Percentiles rank a stretch among this genome's conserved stretches.
phyloP scores from a whole-genome alignment of 2,888 invertebrate genomes.

The Drosophila affinis region DNA sequence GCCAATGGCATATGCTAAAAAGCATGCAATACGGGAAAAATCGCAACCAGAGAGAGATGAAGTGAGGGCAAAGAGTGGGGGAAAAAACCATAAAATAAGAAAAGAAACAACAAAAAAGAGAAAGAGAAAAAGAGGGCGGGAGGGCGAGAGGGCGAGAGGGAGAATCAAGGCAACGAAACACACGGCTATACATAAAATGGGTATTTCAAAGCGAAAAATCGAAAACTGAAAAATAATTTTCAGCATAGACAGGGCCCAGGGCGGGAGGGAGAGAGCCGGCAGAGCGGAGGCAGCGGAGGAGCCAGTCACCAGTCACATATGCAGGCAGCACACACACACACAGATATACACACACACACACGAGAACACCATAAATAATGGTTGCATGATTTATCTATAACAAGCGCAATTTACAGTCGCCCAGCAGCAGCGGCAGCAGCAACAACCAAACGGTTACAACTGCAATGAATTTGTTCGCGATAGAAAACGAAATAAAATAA shows the following conservation, averaged over 20 bases:
- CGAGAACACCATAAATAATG: constrained; percentile 81
- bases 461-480: constrained; percentile 77
- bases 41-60: constrained; percentile 61
- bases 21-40: constrained; percentile 78
- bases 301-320: constrained; percentile 66
- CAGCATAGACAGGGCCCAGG: constrained; percentile 50
- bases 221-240: constrained; percentile 79
- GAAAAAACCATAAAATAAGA: constrained; percentile 49
- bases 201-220: constrained; percentile 81
- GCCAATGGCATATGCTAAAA: constrained; percentile 80
- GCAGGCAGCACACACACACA: constrained; percentile 51
- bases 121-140: constrained; percentile 38
- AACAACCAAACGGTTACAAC: constrained; percentile 69
- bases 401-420: constrained; percentile 82
- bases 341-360: constrained; percentile 51
- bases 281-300: background rate
- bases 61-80: constrained; percentile 44
- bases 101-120: constrained; percentile 21
- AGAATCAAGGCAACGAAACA: constrained; percentile 51
- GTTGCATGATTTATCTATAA: constrained; percentile 83
- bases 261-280: background rate
- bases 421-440: constrained; percentile 64
- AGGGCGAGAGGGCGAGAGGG: constrained; percentile 16
- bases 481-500: constrained; percentile 71
- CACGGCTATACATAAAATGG: constrained; percentile 67